phyloP scores from a whole-genome alignment of 1,140 invertebrate genomes.

The Bilobella aurantiaca region DNA sequence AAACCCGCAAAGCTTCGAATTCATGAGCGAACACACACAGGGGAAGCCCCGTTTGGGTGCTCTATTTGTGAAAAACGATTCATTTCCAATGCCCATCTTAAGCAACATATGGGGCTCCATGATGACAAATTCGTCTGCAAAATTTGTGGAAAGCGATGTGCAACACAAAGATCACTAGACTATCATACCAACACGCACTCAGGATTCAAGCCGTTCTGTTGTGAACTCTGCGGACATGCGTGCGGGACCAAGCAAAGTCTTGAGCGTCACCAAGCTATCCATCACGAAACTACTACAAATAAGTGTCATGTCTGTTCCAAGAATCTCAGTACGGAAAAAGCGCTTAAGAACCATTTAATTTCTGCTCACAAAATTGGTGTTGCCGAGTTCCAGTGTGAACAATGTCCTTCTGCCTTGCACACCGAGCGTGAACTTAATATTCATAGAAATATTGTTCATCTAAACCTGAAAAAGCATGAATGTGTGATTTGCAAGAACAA shows the following conservation, averaged over 20 bases:
- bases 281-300: not conserved
- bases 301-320: not conserved
- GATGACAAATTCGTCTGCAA: conserved; percentile 15
- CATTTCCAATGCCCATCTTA: conserved; percentile 18
- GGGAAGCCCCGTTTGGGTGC: conserved; percentile 49
- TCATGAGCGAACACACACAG: conserved; percentile 76
- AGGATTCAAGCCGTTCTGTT: not conserved
- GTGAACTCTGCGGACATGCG: not conserved
- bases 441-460: not conserved
- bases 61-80: conserved; percentile 23
- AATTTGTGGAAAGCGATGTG: conserved; percentile 18
- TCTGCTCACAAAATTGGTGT: not conserved
- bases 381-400: not conserved
- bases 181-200: not conserved
- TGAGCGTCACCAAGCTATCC: not conserved
- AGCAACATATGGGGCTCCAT: conserved; percentile 16
- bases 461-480: not conserved
- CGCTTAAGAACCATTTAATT: not conserved
- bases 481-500: not conserved
- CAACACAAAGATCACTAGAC: not conserved
- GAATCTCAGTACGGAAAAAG: not conserved
- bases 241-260: not conserved
- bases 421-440: not conserved
- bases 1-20: not conserved
- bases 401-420: not conserved